These are phyloP conservation scores for Proteles cristata DNA, from an alignment of 2,113 vertebrate genomes.

Conservation along the genomic window DNA sequence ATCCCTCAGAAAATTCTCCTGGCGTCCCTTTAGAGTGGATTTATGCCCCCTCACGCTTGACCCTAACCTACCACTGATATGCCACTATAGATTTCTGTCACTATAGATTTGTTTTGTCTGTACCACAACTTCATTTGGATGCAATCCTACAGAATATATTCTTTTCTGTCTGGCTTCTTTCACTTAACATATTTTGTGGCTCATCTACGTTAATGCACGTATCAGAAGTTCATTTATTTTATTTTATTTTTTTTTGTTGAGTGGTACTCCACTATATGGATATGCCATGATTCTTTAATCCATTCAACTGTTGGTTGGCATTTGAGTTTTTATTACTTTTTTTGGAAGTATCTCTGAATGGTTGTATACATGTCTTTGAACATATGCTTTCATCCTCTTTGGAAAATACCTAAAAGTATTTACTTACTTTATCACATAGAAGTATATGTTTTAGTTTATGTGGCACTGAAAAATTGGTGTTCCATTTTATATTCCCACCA, in stretches of 20 bases:
- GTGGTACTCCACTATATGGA: not conserved
- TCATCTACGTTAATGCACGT: not conserved
- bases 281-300: not conserved
- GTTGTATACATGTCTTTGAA: not conserved
- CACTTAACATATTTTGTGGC: not conserved
- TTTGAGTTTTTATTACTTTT: not conserved
- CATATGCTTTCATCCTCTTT: not conserved
- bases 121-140: not conserved
- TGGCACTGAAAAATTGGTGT: not conserved
- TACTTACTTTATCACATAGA: not conserved
- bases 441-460: not conserved
- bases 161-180: not conserved
- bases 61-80: not conserved
- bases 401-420: not conserved
- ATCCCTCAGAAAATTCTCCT: not conserved
- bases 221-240: not conserved
- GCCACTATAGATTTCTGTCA: not conserved
- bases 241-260: not conserved
- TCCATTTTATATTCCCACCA: not conserved
- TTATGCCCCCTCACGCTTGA: not conserved
- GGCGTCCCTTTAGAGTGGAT: not conserved
- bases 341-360: not conserved
- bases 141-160: not conserved
- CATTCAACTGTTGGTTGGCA: not conserved
- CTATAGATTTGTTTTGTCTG: not conserved